Evolutionary conservation across 2,888 invertebrate genomes (phyloP), one percentile per base, ranked within the genome.

Genomic region (Lottia gigantea): DNA sequence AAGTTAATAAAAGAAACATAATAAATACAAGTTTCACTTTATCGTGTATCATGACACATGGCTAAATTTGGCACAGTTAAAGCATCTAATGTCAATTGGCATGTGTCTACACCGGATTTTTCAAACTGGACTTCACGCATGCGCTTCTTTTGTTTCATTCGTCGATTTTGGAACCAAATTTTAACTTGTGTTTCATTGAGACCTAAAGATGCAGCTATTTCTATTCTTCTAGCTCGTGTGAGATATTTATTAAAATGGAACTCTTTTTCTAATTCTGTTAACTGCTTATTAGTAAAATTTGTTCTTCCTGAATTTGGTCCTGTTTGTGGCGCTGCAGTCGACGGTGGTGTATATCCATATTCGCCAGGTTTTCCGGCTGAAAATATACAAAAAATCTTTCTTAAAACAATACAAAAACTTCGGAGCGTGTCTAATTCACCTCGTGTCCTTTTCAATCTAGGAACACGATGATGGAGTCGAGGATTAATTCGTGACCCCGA

Each of bases 171-270:
- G 79, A 88, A 89, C 89, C 89, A 89, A 68, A 89, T 89, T 82
- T 89, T 89, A 47, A 89, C 89, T 91, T 98, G 98, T 1, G 98
- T 85, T 89, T 98, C 98, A 90, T 98, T 98, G 68, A 99, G 92
- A 86, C 97, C 96, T 70, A 99, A 90, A 3, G 97, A 95, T 2
- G 96, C 95, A 0, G 99, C 99, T 80, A 99, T 99, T 90, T 99
- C 99, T 88, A 98, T 98, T 83, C 99, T 92, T 79, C 98, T 91
- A 55, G 97, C 98, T 81, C 98, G 91, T 55, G 98, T 99, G 85
- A 99, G 92, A 91, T 99, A 99, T 90, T 97, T 98, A 91, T 98
- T 98, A 90, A 97, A 98, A 89, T 98, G 98, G 90, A 98, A 99
- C 90, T 99, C 98, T 88, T 99, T 99, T 89, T 99, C 99, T 79